phyloP scores from a whole-genome alignment of 2,888 invertebrate species.

The Brenthis ino region DNA sequence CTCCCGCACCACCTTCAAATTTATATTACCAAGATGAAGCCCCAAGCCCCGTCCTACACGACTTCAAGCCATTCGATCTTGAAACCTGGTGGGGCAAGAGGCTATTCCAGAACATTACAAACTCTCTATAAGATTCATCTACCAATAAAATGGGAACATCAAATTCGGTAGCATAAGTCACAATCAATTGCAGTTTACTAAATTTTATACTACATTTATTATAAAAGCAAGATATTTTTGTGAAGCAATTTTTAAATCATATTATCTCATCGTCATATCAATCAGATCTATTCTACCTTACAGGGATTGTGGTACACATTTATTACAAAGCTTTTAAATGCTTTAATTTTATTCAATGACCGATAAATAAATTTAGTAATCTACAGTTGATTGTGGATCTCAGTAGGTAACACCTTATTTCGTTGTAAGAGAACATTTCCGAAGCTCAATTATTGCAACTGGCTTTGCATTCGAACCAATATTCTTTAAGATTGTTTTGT shows the following conservation, averaged over 20 bases:
- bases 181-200: constrained; percentile 80
- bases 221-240: constrained; percentile 35
- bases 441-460: constrained; percentile 59
- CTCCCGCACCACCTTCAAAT: constrained; percentile 72
- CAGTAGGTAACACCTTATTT: constrained; percentile 62
- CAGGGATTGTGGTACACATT: constrained; percentile 12
- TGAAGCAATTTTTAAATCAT: constrained; percentile 34
- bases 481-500: constrained; percentile 67
- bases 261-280: constrained; percentile 34
- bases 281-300: constrained; percentile 15
- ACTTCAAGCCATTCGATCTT: constrained; percentile 94
- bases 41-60: constrained; percentile 86
- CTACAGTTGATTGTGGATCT: constrained; percentile 81
- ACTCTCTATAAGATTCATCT: constrained; percentile 82
- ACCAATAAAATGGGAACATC: constrained; percentile 49
- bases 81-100: constrained; percentile 96
- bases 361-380: constrained; percentile 63
- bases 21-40: constrained; percentile 89
- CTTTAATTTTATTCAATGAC: neutral
- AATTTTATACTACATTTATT: constrained; percentile 52
- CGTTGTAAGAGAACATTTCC: constrained; percentile 57
- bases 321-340: constrained; percentile 11
- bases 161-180: constrained; percentile 72
- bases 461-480: constrained; percentile 58
- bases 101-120: constrained; percentile 92